phyloP scores from a whole-genome alignment of 2,113 vertebrate genomes.

The Cynocephalus volans region DNA sequence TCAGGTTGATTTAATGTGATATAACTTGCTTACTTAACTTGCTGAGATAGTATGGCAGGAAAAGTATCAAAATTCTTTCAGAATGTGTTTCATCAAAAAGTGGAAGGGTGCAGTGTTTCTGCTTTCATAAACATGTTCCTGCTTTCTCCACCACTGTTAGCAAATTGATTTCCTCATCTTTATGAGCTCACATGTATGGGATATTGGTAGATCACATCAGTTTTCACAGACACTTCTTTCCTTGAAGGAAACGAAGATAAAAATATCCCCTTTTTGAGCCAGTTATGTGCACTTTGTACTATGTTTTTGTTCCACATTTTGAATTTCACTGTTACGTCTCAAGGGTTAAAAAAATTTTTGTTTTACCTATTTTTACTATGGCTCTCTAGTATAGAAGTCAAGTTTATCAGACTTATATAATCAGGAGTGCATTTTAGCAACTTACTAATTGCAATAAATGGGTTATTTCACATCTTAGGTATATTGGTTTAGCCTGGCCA shows the following conservation, averaged over 20 bases:
- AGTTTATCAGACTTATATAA: constrained; percentile 31
- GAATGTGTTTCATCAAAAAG: constrained; percentile 55
- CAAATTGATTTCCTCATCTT: constrained; percentile 57
- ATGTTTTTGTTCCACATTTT: constrained; percentile 33
- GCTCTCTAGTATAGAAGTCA: constrained; percentile 27
- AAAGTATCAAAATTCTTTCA: constrained; percentile 32
- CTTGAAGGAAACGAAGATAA: constrained; percentile 41
- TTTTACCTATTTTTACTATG: constrained; percentile 29
- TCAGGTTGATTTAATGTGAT: constrained; percentile 38
- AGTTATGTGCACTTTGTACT: neutral
- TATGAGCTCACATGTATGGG: neutral
- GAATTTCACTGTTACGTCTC: constrained; percentile 27
- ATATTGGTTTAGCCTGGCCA: constrained; percentile 27
- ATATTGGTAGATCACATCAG: constrained; percentile 18
- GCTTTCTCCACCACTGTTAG: constrained; percentile 45
- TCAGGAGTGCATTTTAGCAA: constrained; percentile 54
- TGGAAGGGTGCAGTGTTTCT: neutral
- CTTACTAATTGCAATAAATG: constrained; percentile 47
- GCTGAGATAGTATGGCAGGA: constrained; percentile 36
- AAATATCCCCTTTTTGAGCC: constrained; percentile 46
- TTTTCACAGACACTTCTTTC: constrained; percentile 53
- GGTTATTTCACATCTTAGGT: neutral
- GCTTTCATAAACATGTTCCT: constrained; percentile 53
- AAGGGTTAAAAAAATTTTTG: neutral
- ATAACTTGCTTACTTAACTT: constrained; percentile 42